Percentiles rank a stretch among this genome's conserved stretches.
phyloP scores from a whole-genome alignment of 2,797 vertebrate genomes.

The Phoeniculus purpureus region DNA sequence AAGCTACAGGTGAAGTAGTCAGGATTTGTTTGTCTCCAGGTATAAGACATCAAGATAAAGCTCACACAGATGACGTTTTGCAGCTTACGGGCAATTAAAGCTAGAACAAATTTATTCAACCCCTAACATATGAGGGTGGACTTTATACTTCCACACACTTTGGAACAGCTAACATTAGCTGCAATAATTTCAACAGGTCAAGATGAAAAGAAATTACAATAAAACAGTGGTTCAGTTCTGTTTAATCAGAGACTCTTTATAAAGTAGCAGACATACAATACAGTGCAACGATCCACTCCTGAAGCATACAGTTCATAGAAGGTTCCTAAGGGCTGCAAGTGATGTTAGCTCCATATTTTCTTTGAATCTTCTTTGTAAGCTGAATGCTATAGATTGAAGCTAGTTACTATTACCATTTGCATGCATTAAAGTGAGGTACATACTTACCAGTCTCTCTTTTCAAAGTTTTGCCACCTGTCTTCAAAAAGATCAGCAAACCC shows the following conservation, averaged over 20 bases:
- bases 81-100: not conserved
- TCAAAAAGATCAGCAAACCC: constrained; percentile 19
- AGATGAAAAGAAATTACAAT: not conserved
- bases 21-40: not conserved
- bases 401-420: constrained; percentile 40
- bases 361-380: constrained; percentile 43
- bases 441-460: constrained; percentile 76
- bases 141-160: not conserved
- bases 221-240: not conserved
- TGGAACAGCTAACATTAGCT: not conserved
- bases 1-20: not conserved
- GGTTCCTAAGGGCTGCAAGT: not conserved
- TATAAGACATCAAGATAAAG: not conserved
- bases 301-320: not conserved
- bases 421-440: constrained; percentile 72
- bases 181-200: not conserved
- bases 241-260: constrained; percentile 58
- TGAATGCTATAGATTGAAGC: constrained; percentile 51
- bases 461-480: constrained; percentile 48
- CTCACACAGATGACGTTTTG: not conserved
- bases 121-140: not conserved
- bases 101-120: not conserved
- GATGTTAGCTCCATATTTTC: not conserved
- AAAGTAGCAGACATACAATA: constrained; percentile 2
- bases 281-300: not conserved